Evolutionary conservation across 2,888 invertebrate genomes (phyloP), one percentile per base, ranked within the genome.

Genomic region (Cephus runcator): DNA sequence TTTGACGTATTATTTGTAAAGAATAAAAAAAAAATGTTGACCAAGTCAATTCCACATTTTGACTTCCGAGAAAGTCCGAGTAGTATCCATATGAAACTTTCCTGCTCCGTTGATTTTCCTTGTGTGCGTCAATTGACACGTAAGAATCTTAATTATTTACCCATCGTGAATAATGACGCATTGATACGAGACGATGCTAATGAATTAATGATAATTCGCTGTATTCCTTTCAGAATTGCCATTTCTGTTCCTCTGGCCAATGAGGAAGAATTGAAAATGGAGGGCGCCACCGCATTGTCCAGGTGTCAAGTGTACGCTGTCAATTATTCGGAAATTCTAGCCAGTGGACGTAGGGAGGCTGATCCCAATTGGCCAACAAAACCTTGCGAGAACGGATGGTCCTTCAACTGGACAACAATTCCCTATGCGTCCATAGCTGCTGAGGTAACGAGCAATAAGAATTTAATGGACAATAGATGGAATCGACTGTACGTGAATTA

Each of bases 381-480:
- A 1, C 92, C 94, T 0, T 97, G 97, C 86, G 92, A 92, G 77
- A 84, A 94, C 81, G 97, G 97, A 15, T 98, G 97, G 97, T 95
- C 95, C 81, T 98, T 96, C 90, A 96, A 97, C 88, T 94, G 93
- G 80, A 95, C 95, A 0, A 96, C 96, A 88, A 94, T 97, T 75
- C 97, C 97, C 0, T 97, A 97, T 87, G 92, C 94, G 12, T 97
- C 98, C 6, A 96, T 98, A 74, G 96, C 97, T 35, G 96, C 97
- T 0, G 96, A 98, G 94, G 97, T 97, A 91, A 89, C 88, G 68
- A 35, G 69, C 23, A 12, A 33, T 69, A 33, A 56, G 36, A 71
- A 56, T 56, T 23, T 56, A 56, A 56, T 56, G 2, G 56, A 56
- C 23, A 23, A 2, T 56, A 56, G 2, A 56, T 23, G 56, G 9